These are phyloP conservation scores for Harpalus rufipes DNA, from an alignment of 2,888 invertebrate genomes.

Conservation along the genomic window DNA sequence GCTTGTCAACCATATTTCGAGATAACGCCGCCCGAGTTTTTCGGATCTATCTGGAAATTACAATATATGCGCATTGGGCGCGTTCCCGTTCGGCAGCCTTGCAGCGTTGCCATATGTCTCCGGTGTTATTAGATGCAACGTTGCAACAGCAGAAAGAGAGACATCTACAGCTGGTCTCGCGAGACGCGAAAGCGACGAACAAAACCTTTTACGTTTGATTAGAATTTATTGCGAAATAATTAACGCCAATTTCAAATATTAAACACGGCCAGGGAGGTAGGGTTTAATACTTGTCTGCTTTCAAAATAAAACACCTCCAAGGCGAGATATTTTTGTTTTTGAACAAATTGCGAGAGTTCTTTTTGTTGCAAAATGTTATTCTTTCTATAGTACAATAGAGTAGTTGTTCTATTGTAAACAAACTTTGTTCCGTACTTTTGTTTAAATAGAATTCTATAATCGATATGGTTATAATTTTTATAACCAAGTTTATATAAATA, in stretches of 20 bases:
- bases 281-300: background rate
- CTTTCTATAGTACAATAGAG: background rate
- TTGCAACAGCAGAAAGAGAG: constrained; percentile 9
- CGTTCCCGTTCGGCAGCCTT: background rate
- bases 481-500: too few relatives aligned
- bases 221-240: constrained; percentile 48
- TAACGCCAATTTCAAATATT: constrained; percentile 22
- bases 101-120: constrained; percentile 41
- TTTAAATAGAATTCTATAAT: background rate
- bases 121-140: constrained; percentile 57
- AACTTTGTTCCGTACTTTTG: background rate
- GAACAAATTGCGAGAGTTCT: background rate
- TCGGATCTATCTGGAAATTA: constrained; percentile 55
- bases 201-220: constrained; percentile 46
- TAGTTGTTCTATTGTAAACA: background rate
- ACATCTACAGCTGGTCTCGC: constrained; percentile 11
- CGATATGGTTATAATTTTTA: background rate
- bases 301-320: background rate
- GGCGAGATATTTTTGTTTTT: background rate
- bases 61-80: constrained; percentile 48
- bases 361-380: background rate
- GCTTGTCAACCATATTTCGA: constrained; percentile 56
- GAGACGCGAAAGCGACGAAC: constrained; percentile 17
- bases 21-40: constrained; percentile 46
- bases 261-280: background rate